A percentile compares a stretch with the other conserved stretches of the same genome.
These are phyloP conservation scores for Ara ararauna DNA, from an alignment of 2,797 vertebrate species.

Conservation along the genomic window DNA sequence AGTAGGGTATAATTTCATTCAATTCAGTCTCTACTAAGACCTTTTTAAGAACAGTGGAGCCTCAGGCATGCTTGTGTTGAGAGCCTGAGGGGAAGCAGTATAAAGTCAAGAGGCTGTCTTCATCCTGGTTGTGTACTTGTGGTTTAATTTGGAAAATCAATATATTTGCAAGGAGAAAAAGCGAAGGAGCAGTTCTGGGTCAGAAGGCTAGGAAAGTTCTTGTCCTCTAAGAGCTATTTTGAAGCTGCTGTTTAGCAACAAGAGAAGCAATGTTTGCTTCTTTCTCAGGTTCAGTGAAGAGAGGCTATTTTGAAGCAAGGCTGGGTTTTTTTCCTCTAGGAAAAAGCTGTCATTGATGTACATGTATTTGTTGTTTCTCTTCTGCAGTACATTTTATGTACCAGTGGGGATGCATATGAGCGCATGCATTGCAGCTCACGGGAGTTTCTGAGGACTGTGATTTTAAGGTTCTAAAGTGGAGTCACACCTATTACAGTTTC, in stretches of 20 bases:
- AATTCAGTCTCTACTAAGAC: neutral
- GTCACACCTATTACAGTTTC: neutral
- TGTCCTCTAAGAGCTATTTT: neutral
- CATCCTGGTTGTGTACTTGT: neutral
- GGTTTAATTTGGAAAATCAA: neutral
- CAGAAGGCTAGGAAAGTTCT: neutral
- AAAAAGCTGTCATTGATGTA: neutral
- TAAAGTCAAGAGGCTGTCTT: neutral
- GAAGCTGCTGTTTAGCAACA: neutral
- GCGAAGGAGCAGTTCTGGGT: neutral
- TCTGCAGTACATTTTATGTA: neutral
- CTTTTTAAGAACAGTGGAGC: neutral
- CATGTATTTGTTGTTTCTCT: neutral
- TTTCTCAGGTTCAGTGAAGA: neutral
- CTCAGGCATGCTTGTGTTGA: neutral
- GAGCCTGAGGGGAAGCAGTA: neutral
- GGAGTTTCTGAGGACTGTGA: neutral
- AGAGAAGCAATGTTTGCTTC: neutral
- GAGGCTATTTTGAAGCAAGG: neutral
- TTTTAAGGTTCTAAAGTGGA: neutral
- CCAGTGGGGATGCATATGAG: neutral
- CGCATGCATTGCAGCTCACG: neutral
- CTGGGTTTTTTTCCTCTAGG: neutral
- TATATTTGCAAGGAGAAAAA: neutral
- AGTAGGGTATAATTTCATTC: neutral